phyloP scores from a whole-genome alignment of 2,113 vertebrate species.

The Epinephelus moara region DNA sequence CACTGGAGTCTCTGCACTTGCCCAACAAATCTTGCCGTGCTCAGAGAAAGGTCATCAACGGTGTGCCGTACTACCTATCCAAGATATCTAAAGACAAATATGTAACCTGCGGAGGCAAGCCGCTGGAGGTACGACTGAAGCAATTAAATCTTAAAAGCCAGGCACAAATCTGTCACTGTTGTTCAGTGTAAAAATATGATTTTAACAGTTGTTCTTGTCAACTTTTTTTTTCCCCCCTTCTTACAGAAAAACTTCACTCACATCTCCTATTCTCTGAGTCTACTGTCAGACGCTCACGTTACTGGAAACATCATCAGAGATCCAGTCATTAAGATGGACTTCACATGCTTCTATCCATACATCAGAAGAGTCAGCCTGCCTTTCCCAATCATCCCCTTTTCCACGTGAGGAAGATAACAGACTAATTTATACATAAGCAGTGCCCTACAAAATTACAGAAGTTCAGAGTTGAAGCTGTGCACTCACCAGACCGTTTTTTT shows the following conservation, averaged over 20 bases:
- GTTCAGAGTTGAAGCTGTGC: not conserved
- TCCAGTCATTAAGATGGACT: slow-evolving; percentile 76
- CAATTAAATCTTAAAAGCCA: not conserved
- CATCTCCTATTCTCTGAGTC: slow-evolving; percentile 75
- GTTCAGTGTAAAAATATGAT: accelerated
- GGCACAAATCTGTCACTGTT: not conserved
- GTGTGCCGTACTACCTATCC: slow-evolving; percentile 68
- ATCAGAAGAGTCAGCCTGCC: slow-evolving; percentile 75
- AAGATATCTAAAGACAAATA: slow-evolving; percentile 74
- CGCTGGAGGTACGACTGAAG: slow-evolving; percentile 66
- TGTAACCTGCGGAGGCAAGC: slow-evolving; percentile 73
- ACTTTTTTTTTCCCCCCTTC: too few species aligned
- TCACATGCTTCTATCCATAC: slow-evolving; percentile 81
- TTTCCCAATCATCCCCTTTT: slow-evolving; percentile 71
- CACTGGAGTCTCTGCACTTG: slow-evolving; percentile 74
- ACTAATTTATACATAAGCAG: too few species aligned
- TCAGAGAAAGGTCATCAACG: slow-evolving; percentile 56
- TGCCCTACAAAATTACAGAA: too few species aligned
- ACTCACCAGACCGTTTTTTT: not conserved
- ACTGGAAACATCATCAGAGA: slow-evolving; percentile 78
- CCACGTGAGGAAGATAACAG: slow-evolving; percentile 62
- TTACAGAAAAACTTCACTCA: slow-evolving; percentile 81
- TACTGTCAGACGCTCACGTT: slow-evolving; percentile 70
- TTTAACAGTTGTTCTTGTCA: not conserved
- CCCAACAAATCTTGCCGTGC: slow-evolving; percentile 75